Conservation (phyloP, 2,797 vertebrate genomes). For the Heterohyrax brucei region DNA sequence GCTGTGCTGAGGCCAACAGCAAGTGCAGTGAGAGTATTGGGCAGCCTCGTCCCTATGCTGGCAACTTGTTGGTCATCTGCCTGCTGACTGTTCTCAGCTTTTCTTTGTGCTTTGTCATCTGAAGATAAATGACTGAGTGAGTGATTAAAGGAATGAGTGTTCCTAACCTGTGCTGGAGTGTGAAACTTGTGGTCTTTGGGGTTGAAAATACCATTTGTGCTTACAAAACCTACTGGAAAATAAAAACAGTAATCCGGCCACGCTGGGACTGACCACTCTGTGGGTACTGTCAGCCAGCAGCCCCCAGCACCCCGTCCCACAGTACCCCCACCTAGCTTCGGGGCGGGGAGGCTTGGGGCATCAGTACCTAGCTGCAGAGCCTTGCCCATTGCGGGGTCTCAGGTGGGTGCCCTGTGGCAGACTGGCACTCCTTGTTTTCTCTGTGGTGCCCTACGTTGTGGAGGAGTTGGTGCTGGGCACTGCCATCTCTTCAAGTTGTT, state of each 20-base stretch:
- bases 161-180: background rate
- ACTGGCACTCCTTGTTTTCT: background rate
- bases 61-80: background rate
- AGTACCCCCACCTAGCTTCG: background rate
- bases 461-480: background rate
- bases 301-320: background rate
- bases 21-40: background rate
- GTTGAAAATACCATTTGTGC: background rate
- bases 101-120: background rate
- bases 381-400: no score
- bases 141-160: background rate
- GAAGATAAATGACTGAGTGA: background rate
- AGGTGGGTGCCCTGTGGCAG: background rate
- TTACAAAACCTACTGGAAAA: background rate
- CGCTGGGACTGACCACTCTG: accelerated
- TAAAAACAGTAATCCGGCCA: background rate
- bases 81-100: background rate
- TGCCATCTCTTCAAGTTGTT: background rate
- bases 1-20: background rate
- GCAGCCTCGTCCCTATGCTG: background rate
- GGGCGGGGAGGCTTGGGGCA: no score
- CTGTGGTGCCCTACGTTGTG: accelerated
- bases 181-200: background rate
- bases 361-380: background rate
- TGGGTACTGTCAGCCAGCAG: accelerated